Percentiles rank a stretch among this genome's conserved stretches.
Evolutionary conservation across 2,113 vertebrate genomes (phyloP).

Genomic region (Macroglossus sobrinus): DNA sequence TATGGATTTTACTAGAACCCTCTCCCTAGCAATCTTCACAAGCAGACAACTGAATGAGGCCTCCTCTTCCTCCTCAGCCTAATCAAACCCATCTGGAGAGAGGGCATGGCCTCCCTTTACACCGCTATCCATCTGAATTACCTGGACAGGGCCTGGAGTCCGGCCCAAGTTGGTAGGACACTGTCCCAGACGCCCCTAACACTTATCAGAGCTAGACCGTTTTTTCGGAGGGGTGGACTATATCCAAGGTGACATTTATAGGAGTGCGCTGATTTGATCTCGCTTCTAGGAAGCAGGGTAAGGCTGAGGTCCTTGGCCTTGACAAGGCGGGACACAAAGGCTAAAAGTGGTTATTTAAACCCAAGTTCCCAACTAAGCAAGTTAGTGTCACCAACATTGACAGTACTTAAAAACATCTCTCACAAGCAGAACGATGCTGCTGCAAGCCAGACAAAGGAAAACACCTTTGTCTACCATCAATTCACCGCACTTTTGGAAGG

Average conservation of each 20-base stretch:
- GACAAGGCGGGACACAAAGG: background rate
- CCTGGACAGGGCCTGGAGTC: slow-evolving; percentile 29
- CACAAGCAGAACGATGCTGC: background rate
- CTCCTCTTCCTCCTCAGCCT: background rate
- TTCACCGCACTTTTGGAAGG: background rate
- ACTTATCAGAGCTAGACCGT: background rate
- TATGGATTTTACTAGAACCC: background rate
- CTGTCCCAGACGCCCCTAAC: slow-evolving; percentile 30
- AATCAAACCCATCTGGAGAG: slow-evolving; percentile 45
- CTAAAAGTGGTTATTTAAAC: background rate
- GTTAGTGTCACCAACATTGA: background rate
- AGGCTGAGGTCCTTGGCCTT: slow-evolving; percentile 47
- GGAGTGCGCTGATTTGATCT: slow-evolving; percentile 25
- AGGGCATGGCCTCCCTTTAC: slow-evolving; percentile 23
- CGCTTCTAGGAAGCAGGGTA: background rate
- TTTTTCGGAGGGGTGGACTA: background rate
- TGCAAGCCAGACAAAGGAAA: background rate
- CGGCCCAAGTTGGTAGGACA: background rate
- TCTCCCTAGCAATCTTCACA: background rate
- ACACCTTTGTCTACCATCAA: background rate
- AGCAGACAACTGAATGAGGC: background rate
- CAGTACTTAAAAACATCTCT: background rate
- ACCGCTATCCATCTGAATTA: slow-evolving; percentile 52
- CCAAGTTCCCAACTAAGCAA: background rate
- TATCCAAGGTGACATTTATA: slow-evolving; percentile 60